Conservation (phyloP, 2,888 invertebrate species). For the Minunthozetes semirufus region DNA sequence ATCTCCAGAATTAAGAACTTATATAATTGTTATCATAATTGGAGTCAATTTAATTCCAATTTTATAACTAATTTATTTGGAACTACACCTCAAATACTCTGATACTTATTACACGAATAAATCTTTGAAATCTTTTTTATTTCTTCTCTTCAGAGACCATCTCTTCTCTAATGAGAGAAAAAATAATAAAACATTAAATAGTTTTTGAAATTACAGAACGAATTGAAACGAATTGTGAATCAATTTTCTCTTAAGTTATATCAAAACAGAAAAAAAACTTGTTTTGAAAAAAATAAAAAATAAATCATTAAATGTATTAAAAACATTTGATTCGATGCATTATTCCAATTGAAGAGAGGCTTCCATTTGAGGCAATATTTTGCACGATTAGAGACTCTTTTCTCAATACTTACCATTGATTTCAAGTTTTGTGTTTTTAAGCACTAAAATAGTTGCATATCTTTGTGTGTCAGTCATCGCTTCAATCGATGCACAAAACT, state of each 20-base stretch:
- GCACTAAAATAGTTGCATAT: background rate
- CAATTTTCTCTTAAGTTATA: background rate
- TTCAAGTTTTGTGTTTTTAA: too few relatives aligned
- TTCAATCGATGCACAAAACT: background rate
- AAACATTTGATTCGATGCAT: background rate
- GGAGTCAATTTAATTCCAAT: background rate
- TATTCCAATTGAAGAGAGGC: background rate
- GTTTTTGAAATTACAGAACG: background rate
- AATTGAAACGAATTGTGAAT: conserved; percentile 16
- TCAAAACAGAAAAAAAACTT: background rate
- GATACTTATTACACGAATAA: background rate
- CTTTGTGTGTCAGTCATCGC: background rate
- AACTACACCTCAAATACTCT: conserved; percentile 15
- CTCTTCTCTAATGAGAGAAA: background rate
- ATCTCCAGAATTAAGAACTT: background rate
- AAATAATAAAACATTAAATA: background rate
- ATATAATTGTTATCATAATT: background rate
- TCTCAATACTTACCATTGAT: too few relatives aligned
- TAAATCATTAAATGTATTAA: conserved; percentile 2
- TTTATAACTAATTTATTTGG: background rate
- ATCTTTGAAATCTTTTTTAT: background rate
- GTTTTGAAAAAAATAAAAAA: background rate
- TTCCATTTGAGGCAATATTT: too few relatives aligned
- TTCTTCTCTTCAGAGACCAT: too few relatives aligned
- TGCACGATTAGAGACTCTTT: too few relatives aligned